Base-by-base conservation (phyloP, 2,113 vertebrate genomes). In the Microtus richardsoni region DNA sequence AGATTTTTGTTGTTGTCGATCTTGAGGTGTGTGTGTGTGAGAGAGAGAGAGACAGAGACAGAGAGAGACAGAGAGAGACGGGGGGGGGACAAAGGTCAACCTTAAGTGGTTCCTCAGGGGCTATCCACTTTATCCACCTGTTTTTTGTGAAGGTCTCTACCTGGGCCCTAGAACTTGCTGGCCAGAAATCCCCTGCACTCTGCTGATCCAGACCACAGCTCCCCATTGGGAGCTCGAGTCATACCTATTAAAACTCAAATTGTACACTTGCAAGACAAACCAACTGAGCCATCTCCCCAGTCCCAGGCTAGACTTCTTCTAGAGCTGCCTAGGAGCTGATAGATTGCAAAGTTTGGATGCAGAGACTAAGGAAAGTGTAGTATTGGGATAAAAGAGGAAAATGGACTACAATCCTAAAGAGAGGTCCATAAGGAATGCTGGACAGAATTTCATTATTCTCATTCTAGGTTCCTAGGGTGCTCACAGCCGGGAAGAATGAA, bases 71-170 rank as follows among this genome's bases (percentile, higher is more conserved):
- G 52, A 58, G 16, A 58, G 54, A 58, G 47, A 7, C 7, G 0
- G 16, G 13, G 17, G 54, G 2, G 5, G 17, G 19, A 0, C 17
- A 2, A 19, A 6, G 16, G n/a, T 28, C 58, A 44, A 41, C 24
- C 80, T 49, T 49, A 5, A 3, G 12, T 77, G 26, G 75, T 77
- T 49, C 75, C 54, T 77, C 26, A 62, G 58, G n/a, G 64, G 58
- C 3, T 60, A 83, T 28, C 54, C 26, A 84, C 39, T 16, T 44
- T 58, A 58, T 58, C n/a, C 26, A 84, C 39, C 16, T 64, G 13
- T 17, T 44, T 17, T 85, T 33, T 47, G 62, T 68, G 83, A 68
- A 33, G 41, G 30, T 68, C 41, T 62, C 58, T 47, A 41, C 16
- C 26, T 44, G 39, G 60, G 28, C 41, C 26, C 17, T 44, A 62